A percentile compares a stretch with the other conserved stretches of the same genome.
Conservation (phyloP, 1,140 invertebrate species). For the Lasioglossum albipes region DNA sequence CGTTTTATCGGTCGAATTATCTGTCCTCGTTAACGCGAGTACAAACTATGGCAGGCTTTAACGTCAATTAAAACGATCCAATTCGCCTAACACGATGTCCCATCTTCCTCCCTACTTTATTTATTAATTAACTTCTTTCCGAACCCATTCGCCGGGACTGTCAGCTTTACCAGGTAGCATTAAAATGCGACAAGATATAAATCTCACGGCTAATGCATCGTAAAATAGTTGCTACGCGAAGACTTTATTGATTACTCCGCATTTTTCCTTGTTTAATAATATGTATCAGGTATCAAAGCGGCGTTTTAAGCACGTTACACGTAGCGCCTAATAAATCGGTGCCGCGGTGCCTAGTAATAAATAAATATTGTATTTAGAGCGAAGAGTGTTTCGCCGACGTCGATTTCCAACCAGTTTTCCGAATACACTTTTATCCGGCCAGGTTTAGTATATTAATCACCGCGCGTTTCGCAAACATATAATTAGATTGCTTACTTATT, state of each 20-base stretch:
- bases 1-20: constrained; percentile 26
- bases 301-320: neutral
- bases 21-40: constrained; percentile 6
- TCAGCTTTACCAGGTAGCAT: neutral
- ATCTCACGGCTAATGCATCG: neutral
- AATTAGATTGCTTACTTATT: neutral
- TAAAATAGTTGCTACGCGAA: neutral
- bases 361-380: constrained; percentile 17
- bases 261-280: constrained; percentile 28
- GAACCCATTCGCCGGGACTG: neutral
- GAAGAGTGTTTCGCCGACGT: neutral
- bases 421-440: neutral
- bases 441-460: neutral
- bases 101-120: constrained; percentile 16
- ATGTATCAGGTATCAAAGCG: neutral
- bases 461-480: neutral
- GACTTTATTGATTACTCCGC: neutral
- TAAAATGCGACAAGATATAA: neutral
- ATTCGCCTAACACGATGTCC: constrained; percentile 17
- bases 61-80: constrained; percentile 40
- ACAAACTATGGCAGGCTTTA: constrained; percentile 3
- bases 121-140: neutral
- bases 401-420: neutral
- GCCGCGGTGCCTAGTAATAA: neutral
- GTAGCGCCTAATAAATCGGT: neutral